Evolutionary conservation across 2,113 vertebrate species (phyloP).

Genomic region (Lepus americanus): DNA sequence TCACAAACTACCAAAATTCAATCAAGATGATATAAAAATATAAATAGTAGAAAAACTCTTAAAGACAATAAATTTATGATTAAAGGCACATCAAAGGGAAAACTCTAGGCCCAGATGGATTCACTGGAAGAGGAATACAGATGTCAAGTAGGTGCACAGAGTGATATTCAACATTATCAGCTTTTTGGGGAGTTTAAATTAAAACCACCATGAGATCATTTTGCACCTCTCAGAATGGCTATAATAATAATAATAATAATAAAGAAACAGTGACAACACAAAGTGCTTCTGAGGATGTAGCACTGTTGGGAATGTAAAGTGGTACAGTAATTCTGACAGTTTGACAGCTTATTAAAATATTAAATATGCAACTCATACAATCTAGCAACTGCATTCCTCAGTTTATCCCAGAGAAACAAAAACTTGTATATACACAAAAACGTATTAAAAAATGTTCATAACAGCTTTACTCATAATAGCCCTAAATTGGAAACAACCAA

Average conservation of each 20-base stretch:
- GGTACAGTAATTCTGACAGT: neutral
- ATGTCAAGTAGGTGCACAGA: neutral
- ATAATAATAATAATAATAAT: neutral
- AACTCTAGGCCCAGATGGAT: neutral
- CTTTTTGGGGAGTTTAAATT: neutral
- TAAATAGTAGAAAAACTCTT: neutral
- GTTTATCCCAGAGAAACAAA: neutral
- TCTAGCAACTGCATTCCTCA: neutral
- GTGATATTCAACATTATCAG: neutral
- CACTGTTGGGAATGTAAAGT: neutral
- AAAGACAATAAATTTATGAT: neutral
- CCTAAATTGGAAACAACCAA: neutral
- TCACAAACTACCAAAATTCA: neutral
- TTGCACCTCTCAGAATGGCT: neutral
- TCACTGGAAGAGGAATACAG: neutral
- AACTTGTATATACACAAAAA: neutral
- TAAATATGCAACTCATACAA: neutral
- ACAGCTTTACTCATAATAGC: neutral
- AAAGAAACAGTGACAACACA: neutral
- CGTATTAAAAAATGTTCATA: neutral
- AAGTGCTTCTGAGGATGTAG: conserved; percentile 10
- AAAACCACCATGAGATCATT: neutral
- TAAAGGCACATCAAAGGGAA: neutral
- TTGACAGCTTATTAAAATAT: conserved; percentile 37
- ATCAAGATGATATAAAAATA: neutral